Percentiles rank a stretch among this genome's conserved stretches.
Evolutionary conservation across 2,113 vertebrate genomes (phyloP).

Genomic region (Falco punctatus): DNA sequence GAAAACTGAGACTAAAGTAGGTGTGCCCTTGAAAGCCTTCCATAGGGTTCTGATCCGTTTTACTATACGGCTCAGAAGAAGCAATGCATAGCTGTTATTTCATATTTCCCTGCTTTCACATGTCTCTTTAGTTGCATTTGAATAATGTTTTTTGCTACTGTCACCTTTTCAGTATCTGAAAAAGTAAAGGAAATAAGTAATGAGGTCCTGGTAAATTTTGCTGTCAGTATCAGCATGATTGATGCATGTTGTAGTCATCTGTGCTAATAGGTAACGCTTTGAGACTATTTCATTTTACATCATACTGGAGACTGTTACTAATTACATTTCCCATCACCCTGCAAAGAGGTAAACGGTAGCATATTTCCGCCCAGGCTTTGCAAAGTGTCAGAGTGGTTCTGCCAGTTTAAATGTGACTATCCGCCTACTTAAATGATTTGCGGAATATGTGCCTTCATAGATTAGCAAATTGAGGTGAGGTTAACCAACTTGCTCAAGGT

Average conservation of each 20-base stretch:
- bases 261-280: background rate
- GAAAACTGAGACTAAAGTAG: background rate
- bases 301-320: conserved; percentile 11
- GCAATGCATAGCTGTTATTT: background rate
- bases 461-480: conserved; percentile 22
- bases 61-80: background rate
- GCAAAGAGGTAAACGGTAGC: background rate
- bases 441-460: background rate
- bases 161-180: background rate
- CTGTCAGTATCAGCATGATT: background rate
- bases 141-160: background rate
- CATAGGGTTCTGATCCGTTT: fast-evolving
- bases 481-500: conserved; percentile 54
- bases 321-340: background rate
- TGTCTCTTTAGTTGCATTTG: background rate
- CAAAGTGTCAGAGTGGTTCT: background rate
- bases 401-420: background rate
- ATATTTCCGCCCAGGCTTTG: background rate
- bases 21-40: background rate
- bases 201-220: background rate
- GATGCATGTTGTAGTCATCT: background rate
- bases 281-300: background rate
- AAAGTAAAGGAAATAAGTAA: background rate
- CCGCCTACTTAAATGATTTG: background rate
- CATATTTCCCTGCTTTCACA: background rate